Base-by-base conservation (phyloP, 2,113 vertebrate species). In the Pampusana beccarii region DNA sequence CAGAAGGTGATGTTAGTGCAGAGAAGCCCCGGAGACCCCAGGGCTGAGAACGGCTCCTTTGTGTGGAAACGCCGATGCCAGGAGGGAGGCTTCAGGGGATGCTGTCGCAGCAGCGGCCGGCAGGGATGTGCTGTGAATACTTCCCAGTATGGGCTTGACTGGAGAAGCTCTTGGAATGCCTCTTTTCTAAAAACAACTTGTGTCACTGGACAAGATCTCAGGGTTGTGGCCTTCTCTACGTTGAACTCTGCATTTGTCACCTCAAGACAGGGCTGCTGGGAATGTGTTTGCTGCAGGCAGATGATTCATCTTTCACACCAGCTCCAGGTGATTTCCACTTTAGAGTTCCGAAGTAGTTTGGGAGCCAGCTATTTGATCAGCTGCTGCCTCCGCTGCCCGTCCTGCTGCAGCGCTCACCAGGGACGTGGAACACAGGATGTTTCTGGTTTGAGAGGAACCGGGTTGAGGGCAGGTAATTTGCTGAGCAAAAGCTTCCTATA, bases 11-110 rank as follows among this genome's bases (percentile, higher is more conserved):
- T 50, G 11, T 13, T 53, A 11, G 5, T 77, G 16, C 25, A 58
- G 61, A 51, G 73, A 40, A 81, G 61, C 33, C 46, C 24, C n/a
- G 25, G 65, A 79, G 79, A 25, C 12, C 10, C 12, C 44, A 5
- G 77, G 53, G 33, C 80, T 61, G 34, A 9, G 53, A 38, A 9
- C 29, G 42, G 51, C 77, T 65, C 60, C 15, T 0, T 1, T 2
- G 25, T 7, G 7, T 19, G 21, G 66, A 24, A 13, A 5, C 4
- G 11, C 0, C 0, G 29, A 3, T 72, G 61, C 53, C 9, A 1
- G 10, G 36, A 17, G 36, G 29, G 50, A 64, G 26, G 31, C 38
- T 24, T 36, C 33, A 7, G 5, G 51, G 42, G 42, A 48, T 42
- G 54, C 85, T 46, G 31, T 15, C 6, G 11, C 48, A 6, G 10